These are phyloP conservation scores for Anoplophora glabripennis DNA, from an alignment of 1,140 invertebrate genomes.

Conservation along the genomic window DNA sequence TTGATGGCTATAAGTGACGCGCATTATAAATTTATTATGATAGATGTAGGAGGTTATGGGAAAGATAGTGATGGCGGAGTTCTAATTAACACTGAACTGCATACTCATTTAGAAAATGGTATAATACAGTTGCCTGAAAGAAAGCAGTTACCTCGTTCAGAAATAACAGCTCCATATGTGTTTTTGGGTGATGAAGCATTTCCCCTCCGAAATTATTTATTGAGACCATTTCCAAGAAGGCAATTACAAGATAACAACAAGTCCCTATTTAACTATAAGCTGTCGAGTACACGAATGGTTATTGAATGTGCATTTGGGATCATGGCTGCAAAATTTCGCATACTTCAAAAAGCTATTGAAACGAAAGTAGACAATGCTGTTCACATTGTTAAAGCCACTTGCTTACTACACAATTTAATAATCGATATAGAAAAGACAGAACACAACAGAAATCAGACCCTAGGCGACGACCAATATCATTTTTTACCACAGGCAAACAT, in stretches of 20 bases:
- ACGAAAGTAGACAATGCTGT: constrained; percentile 29
- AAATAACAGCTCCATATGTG: constrained; percentile 17
- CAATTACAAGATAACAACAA: constrained; percentile 22
- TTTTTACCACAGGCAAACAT: too few relatives aligned
- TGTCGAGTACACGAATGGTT: constrained; percentile 44
- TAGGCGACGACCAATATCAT: too few relatives aligned
- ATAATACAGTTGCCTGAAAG: constrained; percentile 10
- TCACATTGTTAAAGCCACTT: constrained; percentile 27
- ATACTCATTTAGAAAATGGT: constrained; percentile 6
- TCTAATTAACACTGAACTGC: constrained; percentile 1
- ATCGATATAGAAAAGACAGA: constrained; percentile 22
- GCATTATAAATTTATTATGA: constrained; percentile 22
- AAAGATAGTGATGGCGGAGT: constrained; percentile 24
- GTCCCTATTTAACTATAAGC: constrained; percentile 49
- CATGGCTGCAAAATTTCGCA: constrained; percentile 34
- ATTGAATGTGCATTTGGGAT: constrained; percentile 53
- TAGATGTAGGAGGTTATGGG: constrained; percentile 23
- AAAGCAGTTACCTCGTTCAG: constrained; percentile 12
- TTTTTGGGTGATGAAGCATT: constrained; percentile 50
- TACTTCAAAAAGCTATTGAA: constrained; percentile 26
- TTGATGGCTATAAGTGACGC: constrained; percentile 21
- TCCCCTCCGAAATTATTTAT: constrained; percentile 43
- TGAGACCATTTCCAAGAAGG: constrained; percentile 47
- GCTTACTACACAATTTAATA: constrained; percentile 21
- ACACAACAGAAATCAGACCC: too few relatives aligned